Conservation (phyloP, 2,888 invertebrate species). For the Noctuana brunneofusca region DNA sequence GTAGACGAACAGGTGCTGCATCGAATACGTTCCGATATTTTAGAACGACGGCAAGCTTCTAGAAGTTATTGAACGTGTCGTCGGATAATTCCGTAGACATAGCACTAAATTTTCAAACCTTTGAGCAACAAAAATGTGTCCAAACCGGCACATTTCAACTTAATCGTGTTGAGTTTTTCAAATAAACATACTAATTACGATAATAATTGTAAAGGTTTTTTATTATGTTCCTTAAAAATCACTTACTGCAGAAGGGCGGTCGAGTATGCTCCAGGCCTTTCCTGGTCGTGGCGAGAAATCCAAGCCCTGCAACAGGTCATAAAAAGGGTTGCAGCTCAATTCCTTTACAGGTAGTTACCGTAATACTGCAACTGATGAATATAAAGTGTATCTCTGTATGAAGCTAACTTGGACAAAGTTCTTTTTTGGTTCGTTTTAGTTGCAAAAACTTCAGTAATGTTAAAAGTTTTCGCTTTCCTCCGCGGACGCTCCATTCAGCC, state of each 20-base stretch:
- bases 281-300: no score
- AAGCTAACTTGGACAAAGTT: slow-evolving; percentile 28
- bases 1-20: slow-evolving; percentile 69
- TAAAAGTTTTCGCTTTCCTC: slow-evolving; percentile 34
- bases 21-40: slow-evolving; percentile 60
- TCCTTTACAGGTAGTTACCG: background rate
- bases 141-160: background rate
- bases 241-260: no score
- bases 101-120: background rate
- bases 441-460: slow-evolving; percentile 31
- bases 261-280: no score
- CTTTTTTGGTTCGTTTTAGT: slow-evolving; percentile 35
- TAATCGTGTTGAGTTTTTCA: no score
- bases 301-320: no score
- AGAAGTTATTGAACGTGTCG: slow-evolving; percentile 47
- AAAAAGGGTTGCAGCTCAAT: background rate
- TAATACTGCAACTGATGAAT: slow-evolving; percentile 30
- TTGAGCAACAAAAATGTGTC: background rate
- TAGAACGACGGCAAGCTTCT: slow-evolving; percentile 54
- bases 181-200: no score
- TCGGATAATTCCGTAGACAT: background rate
- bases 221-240: no score
- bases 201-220: no score
- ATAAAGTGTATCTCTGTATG: slow-evolving; percentile 32
- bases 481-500: slow-evolving; percentile 30